Evolutionary conservation across 2,888 invertebrate species (phyloP).

Genomic region (Lissonota sp.): DNA sequence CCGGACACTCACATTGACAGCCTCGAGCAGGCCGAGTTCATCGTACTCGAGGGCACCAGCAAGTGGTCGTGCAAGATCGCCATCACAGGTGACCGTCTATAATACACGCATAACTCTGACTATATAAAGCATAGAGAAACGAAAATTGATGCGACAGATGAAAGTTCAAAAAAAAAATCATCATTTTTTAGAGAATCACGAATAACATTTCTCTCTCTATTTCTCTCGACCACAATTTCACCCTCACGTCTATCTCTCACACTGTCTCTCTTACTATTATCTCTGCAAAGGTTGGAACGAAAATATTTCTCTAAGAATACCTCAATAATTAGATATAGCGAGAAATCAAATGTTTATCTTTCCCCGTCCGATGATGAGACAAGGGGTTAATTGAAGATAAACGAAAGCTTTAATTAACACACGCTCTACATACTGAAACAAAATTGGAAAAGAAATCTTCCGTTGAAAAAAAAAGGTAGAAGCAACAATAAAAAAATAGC

Average conservation of each 20-base stretch:
- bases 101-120: slow-evolving; percentile 52
- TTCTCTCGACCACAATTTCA: slow-evolving; percentile 57
- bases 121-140: slow-evolving; percentile 35
- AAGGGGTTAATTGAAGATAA: slow-evolving; percentile 7
- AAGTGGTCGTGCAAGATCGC: slow-evolving; percentile 99
- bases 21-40: slow-evolving; percentile 98
- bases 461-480: background rate
- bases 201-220: slow-evolving; percentile 44
- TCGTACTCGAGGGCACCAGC: slow-evolving; percentile 99
- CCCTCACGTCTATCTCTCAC: slow-evolving; percentile 50
- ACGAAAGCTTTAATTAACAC: slow-evolving; percentile 10
- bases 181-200: slow-evolving; percentile 58
- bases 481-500: background rate
- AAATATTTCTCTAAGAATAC: background rate
- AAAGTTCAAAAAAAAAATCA: slow-evolving; percentile 19
- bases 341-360: background rate
- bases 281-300: slow-evolving; percentile 24
- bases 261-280: slow-evolving; percentile 38
- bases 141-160: background rate
- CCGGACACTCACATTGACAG: slow-evolving; percentile 99
- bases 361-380: background rate
- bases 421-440: background rate
- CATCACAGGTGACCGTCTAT: slow-evolving; percentile 94
- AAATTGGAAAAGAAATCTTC: background rate
- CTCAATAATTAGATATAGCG: background rate